Base-by-base conservation (phyloP, 2,113 vertebrate genomes). In the human (Homo sapiens) region DNA sequence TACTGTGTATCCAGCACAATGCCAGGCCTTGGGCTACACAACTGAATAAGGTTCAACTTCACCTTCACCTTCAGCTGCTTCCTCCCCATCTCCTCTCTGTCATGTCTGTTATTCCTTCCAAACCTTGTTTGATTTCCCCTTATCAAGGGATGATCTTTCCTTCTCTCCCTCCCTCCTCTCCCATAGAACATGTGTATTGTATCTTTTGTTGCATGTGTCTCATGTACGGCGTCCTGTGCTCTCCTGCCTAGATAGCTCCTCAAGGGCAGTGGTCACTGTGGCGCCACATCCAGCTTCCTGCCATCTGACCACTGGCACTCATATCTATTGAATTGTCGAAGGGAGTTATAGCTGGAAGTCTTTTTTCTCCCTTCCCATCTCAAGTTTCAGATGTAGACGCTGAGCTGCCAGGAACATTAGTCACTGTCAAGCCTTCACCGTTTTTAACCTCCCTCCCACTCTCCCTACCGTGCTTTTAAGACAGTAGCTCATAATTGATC, bases 401-500 rank as follows among this genome's bases (percentile, higher is more conserved):
- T 92, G 97, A 98, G 98, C 98, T 98, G 98, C 98, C 98, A 80
- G 95, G 96, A 98, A 98, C 96, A 97, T 99, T 98, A 99, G 98
- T 99, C 99, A 99, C 98, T 98, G 97, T 98, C 98, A 97, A 98
- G 70, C 94, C 98, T 97, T 98, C 98, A 95, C 97, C 82, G 5
- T 97, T 97, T 98, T 97, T 98, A 98, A 98, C 94, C 93, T 98
- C 96, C 98, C 94, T 97, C 97, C 97, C 86, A 98, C 97, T 98
- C 98, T 97, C 45, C 92, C 98, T 97, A 97, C 97, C 94, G 48
- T 32, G 87, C 97, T 98, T 97, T 98, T 98, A 98, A 98, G 98
- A 98, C 98, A 96, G 97, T 98, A 98, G 98, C 98, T 98, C 98
- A 98, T 99, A 99, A 98, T 98, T 98, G 99, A 98, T 98, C 98